Conservation (phyloP, 2,113 vertebrate species). For the Bothrops jararaca region DNA sequence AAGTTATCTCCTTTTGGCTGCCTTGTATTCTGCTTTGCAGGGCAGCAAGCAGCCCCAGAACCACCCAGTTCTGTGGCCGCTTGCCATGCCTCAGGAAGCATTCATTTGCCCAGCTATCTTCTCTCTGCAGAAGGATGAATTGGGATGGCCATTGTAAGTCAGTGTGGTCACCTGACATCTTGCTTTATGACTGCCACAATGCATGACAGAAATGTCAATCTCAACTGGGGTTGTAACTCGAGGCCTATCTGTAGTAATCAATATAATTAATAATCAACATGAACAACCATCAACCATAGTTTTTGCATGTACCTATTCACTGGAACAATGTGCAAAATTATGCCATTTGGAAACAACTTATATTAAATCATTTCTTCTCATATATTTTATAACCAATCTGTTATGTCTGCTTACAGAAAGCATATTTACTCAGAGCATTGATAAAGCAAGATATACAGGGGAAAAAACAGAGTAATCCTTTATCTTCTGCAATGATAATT, state of each 20-base stretch:
- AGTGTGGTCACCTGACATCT: background rate
- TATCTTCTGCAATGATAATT: background rate
- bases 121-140: background rate
- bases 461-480: background rate
- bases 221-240: background rate
- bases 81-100: background rate
- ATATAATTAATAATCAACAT: background rate
- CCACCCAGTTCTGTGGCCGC: background rate
- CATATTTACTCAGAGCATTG: background rate
- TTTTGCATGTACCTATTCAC: background rate
- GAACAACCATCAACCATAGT: background rate
- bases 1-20: background rate
- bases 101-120: background rate
- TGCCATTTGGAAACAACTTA: background rate
- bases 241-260: background rate
- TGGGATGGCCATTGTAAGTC: background rate
- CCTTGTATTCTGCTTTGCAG: background rate
- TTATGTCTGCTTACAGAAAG: background rate
- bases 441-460: background rate
- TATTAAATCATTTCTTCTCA: background rate
- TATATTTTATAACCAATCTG: background rate
- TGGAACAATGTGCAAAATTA: background rate
- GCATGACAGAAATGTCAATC: background rate
- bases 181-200: background rate
- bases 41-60: background rate